Base-by-base conservation (phyloP, 1,140 invertebrate genomes). In the Papilio polyxenes region DNA sequence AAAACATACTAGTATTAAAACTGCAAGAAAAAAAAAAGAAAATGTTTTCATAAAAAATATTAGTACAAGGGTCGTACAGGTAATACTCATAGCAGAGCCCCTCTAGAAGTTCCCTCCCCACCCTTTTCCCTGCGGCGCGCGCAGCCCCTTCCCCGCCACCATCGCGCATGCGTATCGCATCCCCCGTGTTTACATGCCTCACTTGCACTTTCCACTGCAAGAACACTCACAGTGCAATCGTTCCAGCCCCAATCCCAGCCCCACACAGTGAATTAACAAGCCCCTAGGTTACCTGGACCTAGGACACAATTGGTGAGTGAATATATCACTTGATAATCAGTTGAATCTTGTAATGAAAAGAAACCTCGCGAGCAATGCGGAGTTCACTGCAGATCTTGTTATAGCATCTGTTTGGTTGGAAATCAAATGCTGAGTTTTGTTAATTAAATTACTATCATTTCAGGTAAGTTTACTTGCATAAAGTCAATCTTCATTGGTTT, bases 91-190 rank as follows among this genome's bases (percentile, higher is more conserved):
- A 53, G 15, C 13, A 13, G 51, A 53, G 51, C 51, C 51, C 51
- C 51, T 53, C 15, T 23, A 62, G n/a, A 9, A n/a, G n/a, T 23
- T 9, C 51, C 51, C 51, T 53, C 51, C 44, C n/a, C 37, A 48
- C 82, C 83, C 86, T 82, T 82, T 85, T 75, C 83, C 85, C 83
- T 86, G 86, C 82, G 83, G 84, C 76, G 62, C 78, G 72, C 82
- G 80, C 83, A 83, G 82, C 76, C 76, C 76, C 65, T 74, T 78
- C 31, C 20, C 11, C 49, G 13, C 48, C n/a, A 49, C 59, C 53
- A 7, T 51, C 56, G 10, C 76, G 56, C 75, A 75, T 75, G 59
- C 59, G 59, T 62, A 8, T 48, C 51, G 20, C 20, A 51, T 2
- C 49, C 10, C 48, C 69, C 75, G 44, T 59, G n/a, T 53, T 74